phyloP scores from a whole-genome alignment of 2,888 invertebrate genomes.

The Hetaerina titia region DNA sequence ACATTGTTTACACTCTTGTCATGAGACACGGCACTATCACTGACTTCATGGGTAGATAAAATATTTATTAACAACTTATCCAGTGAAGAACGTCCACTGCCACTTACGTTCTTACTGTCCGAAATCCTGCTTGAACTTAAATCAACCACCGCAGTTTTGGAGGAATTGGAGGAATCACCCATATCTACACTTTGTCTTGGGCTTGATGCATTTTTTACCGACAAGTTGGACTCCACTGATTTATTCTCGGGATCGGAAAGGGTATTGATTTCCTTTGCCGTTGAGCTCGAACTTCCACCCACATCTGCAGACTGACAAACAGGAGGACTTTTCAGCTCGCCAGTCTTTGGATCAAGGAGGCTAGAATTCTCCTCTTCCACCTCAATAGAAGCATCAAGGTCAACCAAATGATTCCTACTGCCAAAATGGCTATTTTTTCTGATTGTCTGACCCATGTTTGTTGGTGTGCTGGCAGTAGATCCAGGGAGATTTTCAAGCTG shows the following conservation, averaged over 20 bases:
- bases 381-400: background rate
- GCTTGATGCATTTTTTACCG: background rate
- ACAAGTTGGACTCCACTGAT: background rate
- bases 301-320: background rate
- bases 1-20: background rate
- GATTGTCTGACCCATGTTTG: background rate
- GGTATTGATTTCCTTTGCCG: background rate
- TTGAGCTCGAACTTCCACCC: background rate
- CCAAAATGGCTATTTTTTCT: background rate
- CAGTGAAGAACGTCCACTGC: constrained; percentile 10
- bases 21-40: background rate
- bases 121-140: background rate
- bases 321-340: background rate
- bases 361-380: background rate
- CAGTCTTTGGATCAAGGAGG: constrained; percentile 49
- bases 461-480: background rate
- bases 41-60: background rate
- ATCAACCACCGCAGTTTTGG: background rate
- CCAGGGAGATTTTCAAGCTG: constrained; percentile 41
- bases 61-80: constrained; percentile 30
- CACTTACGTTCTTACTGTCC: background rate
- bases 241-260: background rate
- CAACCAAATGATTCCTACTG: background rate
- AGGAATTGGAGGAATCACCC: background rate
- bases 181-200: background rate